phyloP scores from a whole-genome alignment of 2,888 invertebrate genomes.

The Polyploca ridens region DNA sequence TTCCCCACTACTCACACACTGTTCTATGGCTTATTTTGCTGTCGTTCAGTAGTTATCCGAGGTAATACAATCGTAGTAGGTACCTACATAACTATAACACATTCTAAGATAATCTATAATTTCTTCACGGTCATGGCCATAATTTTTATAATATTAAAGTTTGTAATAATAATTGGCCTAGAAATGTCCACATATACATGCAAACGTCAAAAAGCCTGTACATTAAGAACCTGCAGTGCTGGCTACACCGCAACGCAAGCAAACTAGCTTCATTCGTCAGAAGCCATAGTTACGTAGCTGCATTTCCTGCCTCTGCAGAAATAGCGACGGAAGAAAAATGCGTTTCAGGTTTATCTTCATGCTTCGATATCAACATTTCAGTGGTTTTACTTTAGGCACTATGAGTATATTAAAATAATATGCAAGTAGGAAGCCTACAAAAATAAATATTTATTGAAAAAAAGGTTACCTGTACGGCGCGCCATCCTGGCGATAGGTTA shows the following conservation, averaged over 20 bases:
- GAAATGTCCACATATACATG: not conserved
- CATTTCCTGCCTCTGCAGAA: slow-evolving; percentile 7
- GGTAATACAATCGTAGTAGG: not conserved
- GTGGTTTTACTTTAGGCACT: not conserved
- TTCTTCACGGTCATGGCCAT: not conserved
- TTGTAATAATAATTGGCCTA: not conserved
- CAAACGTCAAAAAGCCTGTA: not conserved
- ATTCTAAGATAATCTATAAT: not conserved
- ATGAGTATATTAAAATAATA: not conserved
- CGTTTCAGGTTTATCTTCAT: not conserved
- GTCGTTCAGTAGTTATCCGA: slow-evolving; percentile 11
- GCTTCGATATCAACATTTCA: not conserved
- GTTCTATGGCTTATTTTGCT: slow-evolving; percentile 17
- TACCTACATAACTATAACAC: too few relatives aligned
- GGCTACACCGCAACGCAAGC: too few relatives aligned
- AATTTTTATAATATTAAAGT: not conserved
- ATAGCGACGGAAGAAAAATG: not conserved
- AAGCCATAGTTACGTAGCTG: not conserved
- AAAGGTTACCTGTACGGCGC: slow-evolving; percentile 68
- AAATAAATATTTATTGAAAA: slow-evolving; percentile 32
- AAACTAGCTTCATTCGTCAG: not conserved
- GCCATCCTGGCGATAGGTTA: slow-evolving; percentile 77
- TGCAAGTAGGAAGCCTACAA: not conserved
- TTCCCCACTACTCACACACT: slow-evolving; percentile 40
- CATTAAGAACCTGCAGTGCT: not conserved